Conservation (phyloP, 2,888 invertebrate species). For the Drosophila neoperkinsi region DNA sequence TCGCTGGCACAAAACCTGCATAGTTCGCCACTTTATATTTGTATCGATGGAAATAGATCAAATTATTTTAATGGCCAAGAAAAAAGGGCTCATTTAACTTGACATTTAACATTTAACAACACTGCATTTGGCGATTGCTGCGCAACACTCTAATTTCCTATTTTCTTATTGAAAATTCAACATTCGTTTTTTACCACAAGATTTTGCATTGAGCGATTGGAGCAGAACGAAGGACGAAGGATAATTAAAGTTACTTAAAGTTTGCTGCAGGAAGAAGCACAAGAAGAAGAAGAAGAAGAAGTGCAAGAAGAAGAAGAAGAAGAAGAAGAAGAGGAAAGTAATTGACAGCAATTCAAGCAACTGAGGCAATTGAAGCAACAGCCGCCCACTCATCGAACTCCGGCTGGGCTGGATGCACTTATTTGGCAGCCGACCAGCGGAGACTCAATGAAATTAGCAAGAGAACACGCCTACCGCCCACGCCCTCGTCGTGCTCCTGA, state of each 20-base stretch:
- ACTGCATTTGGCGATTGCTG: not conserved
- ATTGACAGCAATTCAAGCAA: slow-evolving; percentile 32
- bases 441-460: slow-evolving; percentile 77
- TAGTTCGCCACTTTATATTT: not conserved
- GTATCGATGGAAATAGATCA: not conserved
- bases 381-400: slow-evolving; percentile 51
- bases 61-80: not conserved
- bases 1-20: no score
- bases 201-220: slow-evolving; percentile 14
- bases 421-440: slow-evolving; percentile 60
- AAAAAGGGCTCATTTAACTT: not conserved
- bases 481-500: not conserved
- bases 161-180: not conserved
- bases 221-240: slow-evolving; percentile 10
- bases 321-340: not conserved
- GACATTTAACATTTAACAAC: not conserved
- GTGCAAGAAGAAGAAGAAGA: not conserved
- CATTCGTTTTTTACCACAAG: not conserved
- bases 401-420: slow-evolving; percentile 35
- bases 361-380: slow-evolving; percentile 45
- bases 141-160: not conserved
- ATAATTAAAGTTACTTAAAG: slow-evolving; percentile 59
- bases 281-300: not conserved
- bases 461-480: slow-evolving; percentile 40
- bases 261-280: not conserved